These are phyloP conservation scores for Gorilla gorilla DNA, from an alignment of 2,113 vertebrate species.

Conservation along the genomic window DNA sequence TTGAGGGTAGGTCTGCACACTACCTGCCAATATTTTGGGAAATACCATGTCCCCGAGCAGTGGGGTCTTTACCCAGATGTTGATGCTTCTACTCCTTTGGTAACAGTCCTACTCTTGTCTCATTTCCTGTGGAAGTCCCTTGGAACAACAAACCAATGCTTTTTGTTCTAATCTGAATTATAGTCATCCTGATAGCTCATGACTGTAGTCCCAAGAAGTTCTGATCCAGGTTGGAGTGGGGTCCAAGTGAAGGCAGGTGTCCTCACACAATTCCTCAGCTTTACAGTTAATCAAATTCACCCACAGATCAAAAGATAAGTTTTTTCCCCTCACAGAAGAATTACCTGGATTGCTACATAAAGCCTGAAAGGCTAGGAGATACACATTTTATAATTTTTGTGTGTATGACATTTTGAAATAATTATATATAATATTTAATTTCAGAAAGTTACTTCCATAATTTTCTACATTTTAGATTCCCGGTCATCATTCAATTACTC, in stretches of 20 bases:
- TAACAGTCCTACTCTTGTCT: not conserved
- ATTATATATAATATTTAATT: not conserved
- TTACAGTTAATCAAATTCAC: not conserved
- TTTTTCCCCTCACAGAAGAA: not conserved
- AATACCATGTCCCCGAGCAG: not conserved
- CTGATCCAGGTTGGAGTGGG: not conserved
- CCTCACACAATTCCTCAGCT: not conserved
- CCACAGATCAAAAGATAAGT: not conserved
- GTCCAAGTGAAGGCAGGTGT: not conserved
- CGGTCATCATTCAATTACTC: not conserved
- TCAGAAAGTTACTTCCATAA: constrained; percentile 19
- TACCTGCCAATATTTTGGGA: not conserved
- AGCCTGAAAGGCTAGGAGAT: not conserved
- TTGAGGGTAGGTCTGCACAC: not conserved
- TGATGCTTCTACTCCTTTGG: not conserved
- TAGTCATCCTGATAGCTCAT: not conserved
- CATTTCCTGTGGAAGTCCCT: not conserved
- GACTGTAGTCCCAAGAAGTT: not conserved
- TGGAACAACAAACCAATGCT: not conserved
- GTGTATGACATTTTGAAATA: not conserved
- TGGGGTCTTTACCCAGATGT: not conserved
- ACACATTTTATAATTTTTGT: not conserved
- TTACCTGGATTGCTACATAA: not conserved
- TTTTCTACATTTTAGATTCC: constrained; percentile 39
- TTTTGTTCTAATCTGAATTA: not conserved